These are phyloP conservation scores for Galaxea fascicularis DNA, from an alignment of 92 coral and sea anemone genomes.

Conservation along the genomic window DNA sequence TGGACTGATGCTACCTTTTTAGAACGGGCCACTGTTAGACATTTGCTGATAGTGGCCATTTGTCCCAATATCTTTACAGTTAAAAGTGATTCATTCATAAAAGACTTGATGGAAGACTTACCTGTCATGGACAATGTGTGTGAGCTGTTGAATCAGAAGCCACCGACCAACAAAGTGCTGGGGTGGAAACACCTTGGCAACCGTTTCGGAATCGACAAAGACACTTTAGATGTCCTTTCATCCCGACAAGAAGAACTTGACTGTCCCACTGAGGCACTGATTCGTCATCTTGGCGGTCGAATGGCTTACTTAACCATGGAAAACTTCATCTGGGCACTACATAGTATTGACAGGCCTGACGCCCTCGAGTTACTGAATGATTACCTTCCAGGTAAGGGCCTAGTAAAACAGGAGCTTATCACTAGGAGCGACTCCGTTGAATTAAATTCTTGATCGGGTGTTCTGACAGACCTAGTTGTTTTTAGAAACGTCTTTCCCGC, in stretches of 20 bases:
- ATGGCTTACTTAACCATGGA: neutral
- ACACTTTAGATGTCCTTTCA: slow-evolving; percentile 35
- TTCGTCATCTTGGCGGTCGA: slow-evolving; percentile 16
- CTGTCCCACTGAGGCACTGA: slow-evolving; percentile 49
- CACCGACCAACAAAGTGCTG: slow-evolving; percentile 2
- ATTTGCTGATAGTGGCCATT: neutral
- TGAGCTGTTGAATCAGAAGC: slow-evolving; percentile 30
- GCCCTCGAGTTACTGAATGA: slow-evolving; percentile 17
- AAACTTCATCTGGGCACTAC: slow-evolving; percentile 8
- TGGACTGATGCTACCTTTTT: neutral
- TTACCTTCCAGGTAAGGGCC: slow-evolving; percentile 32
- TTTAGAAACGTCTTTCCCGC: too few relatives aligned
- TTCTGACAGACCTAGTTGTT: too few relatives aligned
- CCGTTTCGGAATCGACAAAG: slow-evolving; percentile 6
- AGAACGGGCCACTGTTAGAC: neutral
- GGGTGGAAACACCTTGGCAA: slow-evolving; percentile 30
- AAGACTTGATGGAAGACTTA: slow-evolving; percentile 39
- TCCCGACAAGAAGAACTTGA: neutral
- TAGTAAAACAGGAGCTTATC: neutral
- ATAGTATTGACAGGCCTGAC: slow-evolving; percentile 20
- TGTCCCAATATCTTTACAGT: slow-evolving; percentile 4
- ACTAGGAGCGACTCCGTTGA: too few relatives aligned
- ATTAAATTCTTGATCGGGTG: too few relatives aligned
- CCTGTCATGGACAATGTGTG: slow-evolving; percentile 40
- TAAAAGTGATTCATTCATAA: slow-evolving; percentile 10